Percentiles rank a stretch among this genome's conserved stretches.
Conservation (phyloP, 2,888 invertebrate species). For the Hypselothyrea guttata region DNA sequence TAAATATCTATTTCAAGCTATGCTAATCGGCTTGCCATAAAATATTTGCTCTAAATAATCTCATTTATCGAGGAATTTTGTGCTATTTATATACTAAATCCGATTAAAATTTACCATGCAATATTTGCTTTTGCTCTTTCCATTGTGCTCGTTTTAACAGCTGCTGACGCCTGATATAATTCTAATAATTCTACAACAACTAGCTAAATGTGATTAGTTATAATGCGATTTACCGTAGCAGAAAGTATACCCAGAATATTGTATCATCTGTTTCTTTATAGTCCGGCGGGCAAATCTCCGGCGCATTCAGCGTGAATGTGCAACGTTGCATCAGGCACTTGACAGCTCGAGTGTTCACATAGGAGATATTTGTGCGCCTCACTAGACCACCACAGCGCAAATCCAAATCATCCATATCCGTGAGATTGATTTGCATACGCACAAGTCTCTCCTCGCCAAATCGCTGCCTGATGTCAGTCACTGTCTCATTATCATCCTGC, state of each 20-base stretch:
- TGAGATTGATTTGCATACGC: slow-evolving; percentile 88
- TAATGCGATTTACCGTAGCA: slow-evolving; percentile 82
- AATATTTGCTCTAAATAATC: no score
- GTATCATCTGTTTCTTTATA: slow-evolving; percentile 90
- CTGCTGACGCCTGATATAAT: no score
- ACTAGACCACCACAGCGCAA: slow-evolving; percentile 89
- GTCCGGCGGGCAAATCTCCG: slow-evolving; percentile 90
- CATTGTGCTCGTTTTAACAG: background rate
- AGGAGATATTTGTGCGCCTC: slow-evolving; percentile 86
- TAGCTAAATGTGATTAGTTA: background rate
- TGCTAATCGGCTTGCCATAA: no score
- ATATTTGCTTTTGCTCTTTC: no score
- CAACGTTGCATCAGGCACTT: slow-evolving; percentile 91
- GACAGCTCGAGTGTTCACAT: slow-evolving; percentile 85
- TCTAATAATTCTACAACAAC: background rate
- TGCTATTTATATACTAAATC: no score
- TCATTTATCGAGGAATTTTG: no score
- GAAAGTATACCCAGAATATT: slow-evolving; percentile 92
- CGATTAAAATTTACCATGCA: no score
- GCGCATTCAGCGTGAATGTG: slow-evolving; percentile 88
- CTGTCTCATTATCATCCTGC: slow-evolving; percentile 88
- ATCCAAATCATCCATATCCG: slow-evolving; percentile 88
- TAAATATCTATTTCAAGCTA: no score
- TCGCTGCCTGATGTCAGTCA: slow-evolving; percentile 88
- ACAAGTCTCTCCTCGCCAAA: slow-evolving; percentile 87